A percentile compares a stretch with the other conserved stretches of the same genome.
Evolutionary conservation across 1,140 invertebrate species (phyloP).

Genomic region (Drosophila miranda): DNA sequence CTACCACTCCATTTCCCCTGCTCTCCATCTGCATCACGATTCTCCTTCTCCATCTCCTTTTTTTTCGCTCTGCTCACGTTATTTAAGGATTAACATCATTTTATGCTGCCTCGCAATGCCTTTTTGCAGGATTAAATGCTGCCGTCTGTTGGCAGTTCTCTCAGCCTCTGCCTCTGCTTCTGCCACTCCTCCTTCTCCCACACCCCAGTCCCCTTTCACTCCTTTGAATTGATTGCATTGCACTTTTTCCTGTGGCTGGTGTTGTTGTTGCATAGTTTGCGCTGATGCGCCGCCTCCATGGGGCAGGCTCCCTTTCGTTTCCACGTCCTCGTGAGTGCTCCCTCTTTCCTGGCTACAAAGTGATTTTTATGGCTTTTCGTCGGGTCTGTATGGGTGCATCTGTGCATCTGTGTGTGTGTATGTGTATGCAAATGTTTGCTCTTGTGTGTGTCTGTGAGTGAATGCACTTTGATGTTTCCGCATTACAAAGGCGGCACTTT

Average conservation of each 20-base stretch:
- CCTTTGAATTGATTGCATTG: slow-evolving; percentile 78
- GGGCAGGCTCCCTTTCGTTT: background rate
- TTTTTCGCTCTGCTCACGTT: slow-evolving; percentile 56
- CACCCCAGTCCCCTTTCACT: slow-evolving; percentile 9
- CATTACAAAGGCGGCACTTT: slow-evolving; percentile 72
- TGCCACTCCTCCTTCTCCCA: background rate
- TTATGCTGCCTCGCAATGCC: slow-evolving; percentile 75
- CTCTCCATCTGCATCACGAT: background rate
- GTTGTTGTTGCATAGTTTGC: slow-evolving; percentile 73
- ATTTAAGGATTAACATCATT: slow-evolving; percentile 80
- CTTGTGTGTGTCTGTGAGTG: slow-evolving; percentile 32
- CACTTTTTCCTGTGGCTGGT: slow-evolving; percentile 59
- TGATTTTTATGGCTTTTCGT: slow-evolving; percentile 75
- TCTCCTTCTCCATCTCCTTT: slow-evolving; percentile 1
- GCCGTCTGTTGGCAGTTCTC: slow-evolving; percentile 41
- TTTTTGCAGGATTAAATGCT: slow-evolving; percentile 79
- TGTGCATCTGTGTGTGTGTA: slow-evolving; percentile 25
- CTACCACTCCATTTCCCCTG: background rate
- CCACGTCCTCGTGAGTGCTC: too few species aligned
- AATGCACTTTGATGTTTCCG: slow-evolving; percentile 74
- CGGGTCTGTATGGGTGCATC: slow-evolving; percentile 20
- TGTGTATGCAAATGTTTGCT: slow-evolving; percentile 63
- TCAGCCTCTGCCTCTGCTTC: background rate
- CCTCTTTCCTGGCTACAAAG: slow-evolving; percentile 52
- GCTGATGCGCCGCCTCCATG: slow-evolving; percentile 69